Conservation (phyloP, 2,888 invertebrate genomes). For the Atrina japonica region DNA sequence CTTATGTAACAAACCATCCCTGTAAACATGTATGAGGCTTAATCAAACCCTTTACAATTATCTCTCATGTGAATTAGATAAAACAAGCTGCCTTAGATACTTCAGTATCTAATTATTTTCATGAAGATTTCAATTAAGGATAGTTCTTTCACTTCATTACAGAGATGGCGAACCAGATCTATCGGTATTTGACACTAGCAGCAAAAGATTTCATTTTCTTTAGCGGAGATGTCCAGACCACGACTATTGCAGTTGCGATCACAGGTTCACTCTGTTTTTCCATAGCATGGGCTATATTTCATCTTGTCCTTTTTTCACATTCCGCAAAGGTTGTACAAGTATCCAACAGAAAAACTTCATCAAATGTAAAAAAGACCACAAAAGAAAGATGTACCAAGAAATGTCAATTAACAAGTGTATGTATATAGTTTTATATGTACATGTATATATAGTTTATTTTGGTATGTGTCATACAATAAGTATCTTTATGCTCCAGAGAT, state of each 20-base stretch:
- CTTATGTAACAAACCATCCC: no score
- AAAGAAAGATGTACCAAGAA: background rate
- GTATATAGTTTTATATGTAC: background rate
- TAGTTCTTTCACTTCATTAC: no score
- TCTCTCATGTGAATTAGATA: no score
- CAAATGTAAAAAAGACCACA: background rate
- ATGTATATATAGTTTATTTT: background rate
- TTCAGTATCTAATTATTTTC: no score
- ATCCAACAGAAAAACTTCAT: background rate
- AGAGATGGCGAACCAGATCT: conserved; percentile 41
- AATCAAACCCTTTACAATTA: no score
- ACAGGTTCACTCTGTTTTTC: conserved; percentile 69
- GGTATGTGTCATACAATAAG: no score
- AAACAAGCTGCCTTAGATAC: no score
- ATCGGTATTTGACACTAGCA: conserved; percentile 58
- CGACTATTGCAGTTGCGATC: conserved; percentile 70
- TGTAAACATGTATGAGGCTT: no score
- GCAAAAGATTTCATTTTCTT: conserved; percentile 68
- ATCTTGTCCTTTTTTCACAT: conserved; percentile 40
- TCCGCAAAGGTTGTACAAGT: background rate
- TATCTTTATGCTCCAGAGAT: no score
- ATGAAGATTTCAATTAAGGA: no score
- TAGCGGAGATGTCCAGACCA: conserved; percentile 69
- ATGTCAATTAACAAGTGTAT: background rate
- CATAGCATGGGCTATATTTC: conserved; percentile 61